Conservation (phyloP, 1,140 invertebrate species). For the Drosophila albomicans region DNA sequence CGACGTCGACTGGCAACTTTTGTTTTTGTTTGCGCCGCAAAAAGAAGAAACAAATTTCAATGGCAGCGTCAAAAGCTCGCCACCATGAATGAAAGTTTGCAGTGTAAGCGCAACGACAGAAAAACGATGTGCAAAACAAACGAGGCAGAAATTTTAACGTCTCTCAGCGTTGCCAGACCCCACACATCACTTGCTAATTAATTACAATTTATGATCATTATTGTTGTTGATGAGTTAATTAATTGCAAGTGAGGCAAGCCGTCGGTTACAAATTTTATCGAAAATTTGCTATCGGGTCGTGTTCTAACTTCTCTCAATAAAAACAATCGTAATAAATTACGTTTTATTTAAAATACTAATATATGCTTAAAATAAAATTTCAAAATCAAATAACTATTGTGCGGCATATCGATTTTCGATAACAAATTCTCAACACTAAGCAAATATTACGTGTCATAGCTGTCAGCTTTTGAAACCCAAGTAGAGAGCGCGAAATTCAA, state of each 20-base stretch:
- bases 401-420: neutral
- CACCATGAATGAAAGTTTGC: conserved; percentile 65
- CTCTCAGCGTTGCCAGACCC: conserved; percentile 17
- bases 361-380: neutral
- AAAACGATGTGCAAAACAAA: conserved; percentile 56
- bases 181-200: neutral
- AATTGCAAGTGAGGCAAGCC: no score
- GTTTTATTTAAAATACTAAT: no score
- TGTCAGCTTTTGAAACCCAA: neutral
- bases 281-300: no score
- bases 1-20: conserved; percentile 48
- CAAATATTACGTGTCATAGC: neutral
- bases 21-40: conserved; percentile 72
- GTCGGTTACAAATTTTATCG: no score
- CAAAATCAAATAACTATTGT: neutral
- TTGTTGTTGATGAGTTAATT: no score
- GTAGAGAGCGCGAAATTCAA: neutral
- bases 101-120: conserved; percentile 45
- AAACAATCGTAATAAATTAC: no score
- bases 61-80: conserved; percentile 65
- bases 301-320: no score
- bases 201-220: neutral
- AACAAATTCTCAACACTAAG: neutral
- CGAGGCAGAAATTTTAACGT: conserved; percentile 24
- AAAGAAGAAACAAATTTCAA: conserved; percentile 71